These are phyloP conservation scores for Drosophila sp. DNA, from an alignment of 1,140 invertebrate species.

Conservation along the genomic window DNA sequence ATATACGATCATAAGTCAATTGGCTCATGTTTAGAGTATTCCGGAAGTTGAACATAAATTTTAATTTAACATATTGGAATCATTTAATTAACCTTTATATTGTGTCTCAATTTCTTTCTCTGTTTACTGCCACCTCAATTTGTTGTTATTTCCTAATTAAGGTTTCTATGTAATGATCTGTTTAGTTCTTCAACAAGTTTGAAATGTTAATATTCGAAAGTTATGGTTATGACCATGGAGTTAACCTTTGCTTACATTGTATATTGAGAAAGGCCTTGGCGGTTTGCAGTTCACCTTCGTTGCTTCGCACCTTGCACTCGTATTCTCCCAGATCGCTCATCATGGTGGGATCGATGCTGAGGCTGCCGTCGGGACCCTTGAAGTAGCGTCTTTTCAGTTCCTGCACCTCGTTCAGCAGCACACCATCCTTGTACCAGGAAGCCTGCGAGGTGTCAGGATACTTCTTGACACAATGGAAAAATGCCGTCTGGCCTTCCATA, in stretches of 20 bases:
- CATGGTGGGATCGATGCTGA: constrained; percentile 90
- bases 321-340: constrained; percentile 95
- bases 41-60: no score
- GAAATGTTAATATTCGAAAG: no score
- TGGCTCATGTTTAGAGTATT: no score
- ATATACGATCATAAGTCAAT: no score
- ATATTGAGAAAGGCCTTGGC: constrained; percentile 96
- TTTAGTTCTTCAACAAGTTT: no score
- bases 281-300: constrained; percentile 91
- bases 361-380: constrained; percentile 89
- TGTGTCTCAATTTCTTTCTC: no score
- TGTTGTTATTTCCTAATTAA: no score
- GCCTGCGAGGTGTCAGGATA: constrained; percentile 87
- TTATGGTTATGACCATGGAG: background rate
- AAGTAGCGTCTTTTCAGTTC: constrained; percentile 88
- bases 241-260: constrained; percentile 90
- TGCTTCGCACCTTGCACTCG: constrained; percentile 93
- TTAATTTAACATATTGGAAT: no score
- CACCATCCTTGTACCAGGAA: constrained; percentile 89
- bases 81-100: no score
- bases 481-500: constrained; percentile 92
- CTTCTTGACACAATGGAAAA: constrained; percentile 92
- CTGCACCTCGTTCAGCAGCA: constrained; percentile 87
- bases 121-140: no score
- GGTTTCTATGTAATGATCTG: no score